Evolutionary conservation across 1,140 invertebrate species (phyloP).

Genomic region (Lethocerus indicus): DNA sequence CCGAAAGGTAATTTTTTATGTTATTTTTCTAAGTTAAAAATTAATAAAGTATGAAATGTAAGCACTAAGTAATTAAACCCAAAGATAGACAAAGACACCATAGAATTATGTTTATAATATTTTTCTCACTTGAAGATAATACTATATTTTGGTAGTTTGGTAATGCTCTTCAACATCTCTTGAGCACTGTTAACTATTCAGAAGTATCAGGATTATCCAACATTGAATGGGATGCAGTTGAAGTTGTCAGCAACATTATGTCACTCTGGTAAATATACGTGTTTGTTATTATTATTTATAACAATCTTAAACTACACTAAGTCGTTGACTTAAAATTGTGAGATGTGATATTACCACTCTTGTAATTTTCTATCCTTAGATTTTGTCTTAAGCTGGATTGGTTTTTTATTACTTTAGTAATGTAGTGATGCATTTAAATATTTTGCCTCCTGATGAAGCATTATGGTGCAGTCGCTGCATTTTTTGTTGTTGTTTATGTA

Average conservation of each 20-base stretch:
- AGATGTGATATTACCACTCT: too few species aligned
- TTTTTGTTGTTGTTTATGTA: too few species aligned
- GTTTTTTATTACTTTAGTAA: too few species aligned
- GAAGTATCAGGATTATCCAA: conserved; percentile 69
- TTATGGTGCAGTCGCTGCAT: too few species aligned
- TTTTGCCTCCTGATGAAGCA: too few species aligned
- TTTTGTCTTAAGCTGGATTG: too few species aligned
- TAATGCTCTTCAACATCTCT: conserved; percentile 58
- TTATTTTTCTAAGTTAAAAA: background rate
- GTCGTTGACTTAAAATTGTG: too few species aligned
- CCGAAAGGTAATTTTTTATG: conserved; percentile 35
- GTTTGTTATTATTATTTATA: too few species aligned
- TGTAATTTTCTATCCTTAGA: too few species aligned
- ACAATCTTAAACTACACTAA: too few species aligned
- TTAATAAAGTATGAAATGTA: background rate
- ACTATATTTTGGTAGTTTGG: conserved; percentile 44
- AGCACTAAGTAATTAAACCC: background rate
- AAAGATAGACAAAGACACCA: background rate
- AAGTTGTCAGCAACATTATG: conserved; percentile 64
- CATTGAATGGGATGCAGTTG: conserved; percentile 80
- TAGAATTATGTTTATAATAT: background rate
- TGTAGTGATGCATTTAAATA: too few species aligned
- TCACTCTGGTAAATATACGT: conserved; percentile 42
- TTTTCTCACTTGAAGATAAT: conserved; percentile 1
- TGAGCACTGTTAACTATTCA: conserved; percentile 61